Evolutionary conservation across 2,113 vertebrate genomes (phyloP).

Genomic region (Trematocara zebra): DNA sequence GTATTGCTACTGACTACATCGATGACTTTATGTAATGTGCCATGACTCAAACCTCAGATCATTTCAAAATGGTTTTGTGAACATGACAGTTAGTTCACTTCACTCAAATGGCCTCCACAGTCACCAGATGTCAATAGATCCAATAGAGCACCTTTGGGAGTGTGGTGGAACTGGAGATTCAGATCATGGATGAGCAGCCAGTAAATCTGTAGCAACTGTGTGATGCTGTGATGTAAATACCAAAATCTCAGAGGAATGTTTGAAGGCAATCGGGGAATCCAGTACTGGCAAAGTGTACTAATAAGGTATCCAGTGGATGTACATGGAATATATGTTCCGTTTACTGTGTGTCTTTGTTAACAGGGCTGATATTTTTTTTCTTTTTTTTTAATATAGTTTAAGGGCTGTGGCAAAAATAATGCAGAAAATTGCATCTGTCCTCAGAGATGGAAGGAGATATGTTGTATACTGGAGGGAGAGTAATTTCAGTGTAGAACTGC

Average conservation of each 20-base stretch:
- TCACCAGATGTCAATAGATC: background rate
- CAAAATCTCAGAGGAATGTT: background rate
- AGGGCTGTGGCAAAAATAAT: background rate
- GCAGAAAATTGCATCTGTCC: background rate
- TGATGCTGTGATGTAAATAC: background rate
- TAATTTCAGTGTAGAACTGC: background rate
- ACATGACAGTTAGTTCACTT: background rate
- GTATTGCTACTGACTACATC: background rate
- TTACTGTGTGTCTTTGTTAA: background rate
- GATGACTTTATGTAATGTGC: background rate
- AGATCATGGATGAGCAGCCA: background rate
- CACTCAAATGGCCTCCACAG: background rate
- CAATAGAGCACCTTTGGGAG: background rate
- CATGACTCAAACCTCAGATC: background rate
- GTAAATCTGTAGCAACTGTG: background rate
- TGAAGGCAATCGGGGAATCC: background rate
- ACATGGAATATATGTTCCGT: background rate
- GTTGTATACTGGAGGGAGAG: background rate
- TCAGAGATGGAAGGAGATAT: background rate
- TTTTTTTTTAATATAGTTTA: background rate
- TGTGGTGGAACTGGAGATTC: background rate
- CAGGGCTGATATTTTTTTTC: accelerated
- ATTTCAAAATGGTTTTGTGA: background rate
- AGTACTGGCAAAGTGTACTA: background rate
- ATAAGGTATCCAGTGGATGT: background rate